Conservation (phyloP, 1,140 invertebrate genomes). For the Nymphalis io region DNA sequence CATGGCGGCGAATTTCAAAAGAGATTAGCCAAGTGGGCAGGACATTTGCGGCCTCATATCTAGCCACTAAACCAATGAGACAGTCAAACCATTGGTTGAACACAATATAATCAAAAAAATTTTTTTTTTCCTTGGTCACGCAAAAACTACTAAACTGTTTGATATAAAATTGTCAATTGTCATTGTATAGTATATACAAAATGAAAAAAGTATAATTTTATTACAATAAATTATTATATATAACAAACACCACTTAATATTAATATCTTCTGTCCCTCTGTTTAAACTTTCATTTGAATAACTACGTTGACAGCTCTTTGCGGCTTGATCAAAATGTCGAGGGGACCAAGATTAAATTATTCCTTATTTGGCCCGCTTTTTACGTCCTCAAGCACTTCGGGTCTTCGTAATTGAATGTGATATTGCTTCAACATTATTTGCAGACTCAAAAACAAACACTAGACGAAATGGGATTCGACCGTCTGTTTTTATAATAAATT, state of each 20-base stretch:
- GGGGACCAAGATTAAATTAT: constrained; percentile 38
- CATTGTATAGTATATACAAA: too few relatives aligned
- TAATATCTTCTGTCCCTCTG: constrained; percentile 3
- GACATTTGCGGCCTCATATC: too few relatives aligned
- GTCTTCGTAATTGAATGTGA: constrained; percentile 36
- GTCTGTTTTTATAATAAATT: neutral
- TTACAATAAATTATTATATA: neutral
- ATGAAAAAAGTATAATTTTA: too few relatives aligned
- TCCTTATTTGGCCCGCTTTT: constrained; percentile 29
- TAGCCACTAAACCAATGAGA: too few relatives aligned
- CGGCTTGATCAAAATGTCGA: constrained; percentile 37
- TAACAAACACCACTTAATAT: constrained; percentile 7
- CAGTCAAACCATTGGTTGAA: too few relatives aligned
- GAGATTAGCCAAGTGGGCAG: too few relatives aligned
- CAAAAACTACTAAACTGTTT: too few relatives aligned
- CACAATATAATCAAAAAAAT: too few relatives aligned
- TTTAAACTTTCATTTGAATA: constrained; percentile 24
- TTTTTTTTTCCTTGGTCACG: too few relatives aligned
- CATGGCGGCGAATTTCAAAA: too few relatives aligned
- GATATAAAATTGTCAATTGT: too few relatives aligned
- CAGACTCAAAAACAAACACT: constrained; percentile 17
- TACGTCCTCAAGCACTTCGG: constrained; percentile 19
- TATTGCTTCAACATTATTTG: constrained; percentile 23
- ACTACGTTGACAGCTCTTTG: constrained; percentile 15
- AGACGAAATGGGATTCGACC: constrained; percentile 2